Evolutionary conservation across 2,797 vertebrate species (phyloP).

Genomic region (Alcedo quadribrachys): DNA sequence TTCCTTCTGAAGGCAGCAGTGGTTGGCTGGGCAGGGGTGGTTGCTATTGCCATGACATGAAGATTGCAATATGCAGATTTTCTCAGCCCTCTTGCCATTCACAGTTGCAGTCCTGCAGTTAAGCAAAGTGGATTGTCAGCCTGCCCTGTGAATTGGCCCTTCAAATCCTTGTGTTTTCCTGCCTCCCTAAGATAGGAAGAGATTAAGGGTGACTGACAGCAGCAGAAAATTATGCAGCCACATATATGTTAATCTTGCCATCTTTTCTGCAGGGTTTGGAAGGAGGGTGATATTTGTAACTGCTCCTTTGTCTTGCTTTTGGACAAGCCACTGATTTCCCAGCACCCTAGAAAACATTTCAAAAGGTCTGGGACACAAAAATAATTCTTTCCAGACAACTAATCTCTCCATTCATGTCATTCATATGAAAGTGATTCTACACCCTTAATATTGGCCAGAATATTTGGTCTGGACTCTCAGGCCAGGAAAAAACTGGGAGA

Average conservation of each 20-base stretch:
- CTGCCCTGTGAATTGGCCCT: slow-evolving; percentile 15
- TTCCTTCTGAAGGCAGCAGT: neutral
- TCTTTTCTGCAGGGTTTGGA: slow-evolving; percentile 53
- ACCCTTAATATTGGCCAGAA: slow-evolving; percentile 8
- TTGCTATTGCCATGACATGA: neutral
- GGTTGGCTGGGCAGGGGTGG: neutral
- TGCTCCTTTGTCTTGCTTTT: slow-evolving; percentile 48
- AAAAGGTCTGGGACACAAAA: slow-evolving; percentile 40
- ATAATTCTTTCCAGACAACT: slow-evolving; percentile 30
- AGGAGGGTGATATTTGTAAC: slow-evolving; percentile 31
- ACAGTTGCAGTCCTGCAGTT: slow-evolving; percentile 17
- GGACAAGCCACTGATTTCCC: slow-evolving; percentile 37
- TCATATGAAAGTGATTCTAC: slow-evolving; percentile 22
- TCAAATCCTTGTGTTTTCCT: slow-evolving; percentile 55
- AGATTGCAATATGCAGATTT: neutral
- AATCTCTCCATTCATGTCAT: slow-evolving; percentile 51
- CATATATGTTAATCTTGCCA: slow-evolving; percentile 57
- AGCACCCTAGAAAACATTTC: slow-evolving; percentile 37
- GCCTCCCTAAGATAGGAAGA: slow-evolving; percentile 44
- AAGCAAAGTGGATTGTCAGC: slow-evolving; percentile 22
- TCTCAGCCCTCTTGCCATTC: slow-evolving; percentile 2
- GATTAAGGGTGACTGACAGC: slow-evolving; percentile 55
- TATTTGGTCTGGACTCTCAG: slow-evolving; percentile 4
- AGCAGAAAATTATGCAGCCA: slow-evolving; percentile 36
- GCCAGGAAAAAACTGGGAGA: slow-evolving; percentile 8